Evolutionary conservation across 1,140 invertebrate genomes (phyloP).

Genomic region (Leptestheria dahalacensis): DNA sequence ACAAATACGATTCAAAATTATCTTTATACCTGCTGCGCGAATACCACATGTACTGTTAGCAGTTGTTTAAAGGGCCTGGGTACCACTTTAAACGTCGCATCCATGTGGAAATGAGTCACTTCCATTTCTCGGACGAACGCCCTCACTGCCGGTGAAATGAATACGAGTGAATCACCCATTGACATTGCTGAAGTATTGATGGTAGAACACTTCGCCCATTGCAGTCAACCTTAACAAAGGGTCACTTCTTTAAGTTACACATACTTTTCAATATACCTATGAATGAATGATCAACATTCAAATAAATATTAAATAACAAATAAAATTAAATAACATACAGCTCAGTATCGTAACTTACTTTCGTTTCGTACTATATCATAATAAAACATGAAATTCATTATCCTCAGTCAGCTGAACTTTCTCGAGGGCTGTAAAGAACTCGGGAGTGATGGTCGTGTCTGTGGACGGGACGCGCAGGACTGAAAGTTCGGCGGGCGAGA

Average conservation of each 20-base stretch:
- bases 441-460: constrained; percentile 44
- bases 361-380: no score
- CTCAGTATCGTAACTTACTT: no score
- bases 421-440: constrained; percentile 56
- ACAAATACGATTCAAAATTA: no score
- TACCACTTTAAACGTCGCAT: not conserved
- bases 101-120: not conserved
- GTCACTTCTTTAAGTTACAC: no score
- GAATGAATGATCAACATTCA: no score
- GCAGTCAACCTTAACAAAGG: not conserved
- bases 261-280: no score
- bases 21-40: not conserved
- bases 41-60: not conserved
- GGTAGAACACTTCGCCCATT: not conserved
- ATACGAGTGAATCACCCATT: not conserved
- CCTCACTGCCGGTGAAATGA: not conserved
- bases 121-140: not conserved
- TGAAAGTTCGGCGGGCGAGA: constrained; percentile 58
- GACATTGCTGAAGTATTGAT: not conserved
- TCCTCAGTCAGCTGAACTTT: constrained; percentile 56
- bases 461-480: constrained; percentile 47
- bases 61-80: not conserved
- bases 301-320: no score
- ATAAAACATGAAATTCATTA: no score
- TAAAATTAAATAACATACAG: no score